Conservation (phyloP, 2,113 vertebrate species). For the Stigmatopora argus region DNA sequence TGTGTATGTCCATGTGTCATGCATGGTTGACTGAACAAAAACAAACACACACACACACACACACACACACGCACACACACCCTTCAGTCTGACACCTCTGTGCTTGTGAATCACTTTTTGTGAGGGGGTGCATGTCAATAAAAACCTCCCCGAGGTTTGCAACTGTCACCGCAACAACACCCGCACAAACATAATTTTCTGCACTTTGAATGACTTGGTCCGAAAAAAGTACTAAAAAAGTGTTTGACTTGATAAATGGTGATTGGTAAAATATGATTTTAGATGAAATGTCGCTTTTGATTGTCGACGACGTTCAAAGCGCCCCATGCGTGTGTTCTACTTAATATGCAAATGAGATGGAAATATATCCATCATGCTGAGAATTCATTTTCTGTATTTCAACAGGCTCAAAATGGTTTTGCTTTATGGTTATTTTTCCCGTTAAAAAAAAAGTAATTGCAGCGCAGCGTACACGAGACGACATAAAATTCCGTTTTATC, state of each 20-base stretch:
- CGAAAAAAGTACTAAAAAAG: not conserved
- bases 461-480: not conserved
- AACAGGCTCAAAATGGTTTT: not conserved
- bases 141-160: slow-evolving; percentile 29
- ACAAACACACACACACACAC: too few species aligned
- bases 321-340: not conserved
- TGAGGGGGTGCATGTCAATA: slow-evolving; percentile 37
- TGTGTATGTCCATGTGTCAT: not conserved
- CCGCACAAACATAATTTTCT: not conserved
- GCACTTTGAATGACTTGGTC: not conserved
- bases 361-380: not conserved
- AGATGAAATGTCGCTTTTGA: not conserved
- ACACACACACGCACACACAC: not conserved
- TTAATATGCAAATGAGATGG: not conserved
- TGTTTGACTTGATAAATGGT: not conserved
- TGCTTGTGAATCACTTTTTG: slow-evolving; percentile 39
- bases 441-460: too few species aligned
- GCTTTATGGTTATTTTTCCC: not conserved
- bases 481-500: not conserved
- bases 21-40: not conserved
- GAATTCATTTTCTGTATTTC: not conserved
- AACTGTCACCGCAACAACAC: slow-evolving; percentile 20
- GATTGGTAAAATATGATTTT: not conserved
- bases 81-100: slow-evolving; percentile 36
- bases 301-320: not conserved